phyloP scores from a whole-genome alignment of 1,140 invertebrate species.

The Reticulitermes speratus region DNA sequence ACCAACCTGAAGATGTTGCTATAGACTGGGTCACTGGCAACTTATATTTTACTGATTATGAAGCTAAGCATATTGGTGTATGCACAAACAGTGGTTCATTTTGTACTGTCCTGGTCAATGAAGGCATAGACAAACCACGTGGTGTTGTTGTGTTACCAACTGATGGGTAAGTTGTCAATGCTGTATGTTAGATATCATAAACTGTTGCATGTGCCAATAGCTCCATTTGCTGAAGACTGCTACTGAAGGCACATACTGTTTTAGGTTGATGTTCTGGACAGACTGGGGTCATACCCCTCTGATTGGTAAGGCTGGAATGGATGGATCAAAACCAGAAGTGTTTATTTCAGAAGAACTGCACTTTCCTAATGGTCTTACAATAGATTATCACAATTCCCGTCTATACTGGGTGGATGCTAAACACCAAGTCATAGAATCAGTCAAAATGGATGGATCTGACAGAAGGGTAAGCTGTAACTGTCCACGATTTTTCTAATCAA shows the following conservation, averaged over 20 bases:
- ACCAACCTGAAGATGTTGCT: constrained; percentile 71
- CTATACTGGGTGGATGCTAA: constrained; percentile 80
- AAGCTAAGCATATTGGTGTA: constrained; percentile 69
- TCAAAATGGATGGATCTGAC: constrained; percentile 70
- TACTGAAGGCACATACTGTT: neutral
- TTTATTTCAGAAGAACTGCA: constrained; percentile 65
- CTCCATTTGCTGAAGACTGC: neutral
- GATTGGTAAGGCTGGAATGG: constrained; percentile 81
- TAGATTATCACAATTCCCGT: constrained; percentile 80
- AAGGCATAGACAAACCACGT: constrained; percentile 58
- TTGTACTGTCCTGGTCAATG: constrained; percentile 61
- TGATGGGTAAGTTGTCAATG: constrained; percentile 52
- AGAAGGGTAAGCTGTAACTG: constrained; percentile 49
- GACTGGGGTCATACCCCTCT: constrained; percentile 72
- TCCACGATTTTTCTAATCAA: constrained; percentile 25
- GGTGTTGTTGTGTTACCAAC: constrained; percentile 62
- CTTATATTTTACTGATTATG: constrained; percentile 73
- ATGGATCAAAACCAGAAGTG: constrained; percentile 65
- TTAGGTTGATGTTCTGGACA: constrained; percentile 78
- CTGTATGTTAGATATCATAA: neutral
- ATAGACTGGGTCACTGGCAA: constrained; percentile 80
- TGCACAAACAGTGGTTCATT: constrained; percentile 62
- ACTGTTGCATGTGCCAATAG: neutral
- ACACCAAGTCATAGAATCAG: constrained; percentile 68
- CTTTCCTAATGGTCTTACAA: constrained; percentile 86